Percentiles rank a stretch among this genome's conserved stretches.
phyloP scores from a whole-genome alignment of 1,140 invertebrate species.

The Nasonia giraulti region DNA sequence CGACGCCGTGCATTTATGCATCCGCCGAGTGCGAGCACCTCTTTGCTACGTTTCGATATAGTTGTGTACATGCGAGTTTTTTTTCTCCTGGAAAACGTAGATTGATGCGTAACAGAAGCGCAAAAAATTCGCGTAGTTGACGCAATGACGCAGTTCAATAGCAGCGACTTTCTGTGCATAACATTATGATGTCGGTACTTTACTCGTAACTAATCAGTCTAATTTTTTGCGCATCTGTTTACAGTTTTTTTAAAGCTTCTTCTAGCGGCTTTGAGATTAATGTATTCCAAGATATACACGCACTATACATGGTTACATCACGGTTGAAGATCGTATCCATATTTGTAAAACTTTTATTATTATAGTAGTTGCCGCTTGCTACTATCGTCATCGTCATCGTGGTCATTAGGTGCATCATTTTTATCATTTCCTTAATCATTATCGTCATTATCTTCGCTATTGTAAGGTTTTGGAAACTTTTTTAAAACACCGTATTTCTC shows the following conservation, averaged over 20 bases:
- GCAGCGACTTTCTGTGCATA: not conserved
- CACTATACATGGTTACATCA: constrained; percentile 6
- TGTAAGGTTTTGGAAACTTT: not conserved
- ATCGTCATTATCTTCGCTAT: not conserved
- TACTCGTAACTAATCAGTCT: constrained; percentile 28
- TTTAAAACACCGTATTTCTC: not conserved
- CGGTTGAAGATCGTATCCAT: constrained; percentile 30
- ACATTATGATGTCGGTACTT: constrained; percentile 3
- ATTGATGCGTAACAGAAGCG: not conserved
- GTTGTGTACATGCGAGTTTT: not conserved
- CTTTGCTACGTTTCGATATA: not conserved
- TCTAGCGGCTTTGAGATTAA: not conserved
- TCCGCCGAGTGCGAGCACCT: constrained; percentile 28
- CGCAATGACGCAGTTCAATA: constrained; percentile 4
- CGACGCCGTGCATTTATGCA: constrained; percentile 25
- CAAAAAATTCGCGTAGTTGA: not conserved
- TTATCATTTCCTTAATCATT: constrained; percentile 8
- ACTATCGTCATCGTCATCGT: constrained; percentile 2
- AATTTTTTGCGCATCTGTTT: constrained; percentile 13
- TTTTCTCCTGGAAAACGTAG: not conserved
- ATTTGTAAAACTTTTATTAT: constrained; percentile 35
- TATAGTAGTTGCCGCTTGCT: not conserved
- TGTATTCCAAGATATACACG: constrained; percentile 21
- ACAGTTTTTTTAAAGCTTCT: constrained; percentile 25
- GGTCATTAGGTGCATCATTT: constrained; percentile 1